Base-by-base conservation (phyloP, 2,888 invertebrate species). In the Amblyjoppa fuscipennis region DNA sequence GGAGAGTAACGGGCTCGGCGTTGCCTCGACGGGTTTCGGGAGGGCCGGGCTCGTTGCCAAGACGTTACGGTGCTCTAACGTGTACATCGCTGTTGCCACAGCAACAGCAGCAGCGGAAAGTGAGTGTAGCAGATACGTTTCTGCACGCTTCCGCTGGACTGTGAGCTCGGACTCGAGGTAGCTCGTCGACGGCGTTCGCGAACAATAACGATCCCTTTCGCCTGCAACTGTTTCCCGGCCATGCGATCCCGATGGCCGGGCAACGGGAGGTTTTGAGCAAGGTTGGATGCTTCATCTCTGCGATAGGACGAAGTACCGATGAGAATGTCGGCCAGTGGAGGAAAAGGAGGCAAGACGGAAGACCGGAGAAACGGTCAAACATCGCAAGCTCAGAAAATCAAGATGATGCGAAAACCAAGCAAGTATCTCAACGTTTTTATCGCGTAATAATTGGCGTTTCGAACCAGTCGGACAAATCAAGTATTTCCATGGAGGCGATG, bases 21-120 rank as follows among this genome's bases (percentile, higher is more conserved):
- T 68, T 71, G 66, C 20, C 68, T 49, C 59, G 2, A 51, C n/a
- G 79, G 83, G 74, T 38, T 79, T 61, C 59, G 34, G 73, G 83
- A 69, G 66, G 71, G 81, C 71, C 56, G 84, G 84, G 80, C 84
- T 75, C 56, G 64, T 66, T 84, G 84, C 84, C 84, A 84, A 84
- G 80, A 84, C 81, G 80, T 84, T 84, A 76, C 66, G 84, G 70
- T 84, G 59, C 76, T 71, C 84, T 71, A 25, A 28, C 66, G 74
- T 77, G 77, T 53, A 69, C 83, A 61, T 49, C 59, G 68, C 34
- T 68, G 59, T 68, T 28, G 73, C 61, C 49, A 79, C 59, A 74
- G 74, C 69, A 74, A 69, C 66, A 83, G 74, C 41, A 25, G 38
- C 20, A 31, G 28, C 61, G 73, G 49, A 53, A 38, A 13, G 41